Percentiles rank a stretch among this genome's conserved stretches.
These are phyloP conservation scores for Piezodorus guildinii DNA, from an alignment of 1,140 invertebrate genomes.

Conservation along the genomic window DNA sequence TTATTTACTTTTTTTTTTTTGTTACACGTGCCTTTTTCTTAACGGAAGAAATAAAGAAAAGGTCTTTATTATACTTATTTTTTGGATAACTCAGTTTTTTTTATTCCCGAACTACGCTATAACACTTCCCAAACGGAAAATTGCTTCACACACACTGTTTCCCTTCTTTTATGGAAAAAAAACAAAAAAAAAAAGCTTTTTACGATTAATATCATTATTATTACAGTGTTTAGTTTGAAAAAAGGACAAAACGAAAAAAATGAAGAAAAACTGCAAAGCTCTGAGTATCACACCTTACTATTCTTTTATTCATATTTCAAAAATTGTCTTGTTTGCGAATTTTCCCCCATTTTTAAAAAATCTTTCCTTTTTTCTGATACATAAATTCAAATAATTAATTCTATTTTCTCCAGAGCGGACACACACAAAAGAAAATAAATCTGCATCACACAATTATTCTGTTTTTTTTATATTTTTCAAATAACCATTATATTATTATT, in stretches of 20 bases:
- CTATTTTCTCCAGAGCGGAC: background rate
- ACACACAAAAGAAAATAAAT: slow-evolving; percentile 9
- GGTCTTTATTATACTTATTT: background rate
- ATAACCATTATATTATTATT: slow-evolving; percentile 7
- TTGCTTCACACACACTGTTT: slow-evolving; percentile 7
- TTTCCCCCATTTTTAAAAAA: slow-evolving; percentile 7
- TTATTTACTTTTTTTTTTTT: slow-evolving; percentile 7
- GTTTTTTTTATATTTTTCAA: slow-evolving; percentile 1
- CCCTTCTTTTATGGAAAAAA: slow-evolving; percentile 1
- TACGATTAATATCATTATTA: slow-evolving; percentile 9
- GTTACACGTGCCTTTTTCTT: slow-evolving; percentile 15
- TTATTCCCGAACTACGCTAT: slow-evolving; percentile 3
- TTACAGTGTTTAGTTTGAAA: background rate
- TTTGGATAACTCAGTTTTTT: slow-evolving; percentile 7
- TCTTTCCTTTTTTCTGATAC: background rate
- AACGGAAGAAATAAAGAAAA: slow-evolving; percentile 13
- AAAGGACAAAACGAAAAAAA: slow-evolving; percentile 5
- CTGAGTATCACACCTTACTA: background rate
- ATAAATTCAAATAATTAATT: slow-evolving; percentile 5
- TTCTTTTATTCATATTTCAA: background rate
- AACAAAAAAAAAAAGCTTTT: background rate
- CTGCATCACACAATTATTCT: slow-evolving; percentile 7
- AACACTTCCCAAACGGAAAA: slow-evolving; percentile 5
- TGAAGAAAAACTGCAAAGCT: slow-evolving; percentile 7
- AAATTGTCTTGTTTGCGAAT: background rate